Base-by-base conservation (phyloP, 2,888 invertebrate genomes). In the Conchocele bisecta region DNA sequence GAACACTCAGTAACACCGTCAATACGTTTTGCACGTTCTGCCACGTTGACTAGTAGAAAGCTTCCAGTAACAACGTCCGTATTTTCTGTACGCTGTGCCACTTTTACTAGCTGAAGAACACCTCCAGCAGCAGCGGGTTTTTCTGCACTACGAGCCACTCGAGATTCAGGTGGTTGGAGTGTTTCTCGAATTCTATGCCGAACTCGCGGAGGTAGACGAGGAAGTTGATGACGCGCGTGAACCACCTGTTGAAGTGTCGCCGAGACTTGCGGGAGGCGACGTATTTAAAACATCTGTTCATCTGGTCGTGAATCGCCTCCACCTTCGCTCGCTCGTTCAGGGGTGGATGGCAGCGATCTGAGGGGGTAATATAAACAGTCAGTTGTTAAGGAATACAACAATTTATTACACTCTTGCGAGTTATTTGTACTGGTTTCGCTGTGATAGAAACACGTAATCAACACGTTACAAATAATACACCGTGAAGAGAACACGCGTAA, bases 41-140 rank as follows among this genome's bases (percentile, higher is more conserved):
- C n/a, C n/a, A n/a, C n/a, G n/a, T n/a, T n/a, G n/a, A n/a, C n/a
- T n/a, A n/a, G n/a, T n/a, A n/a, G n/a, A n/a, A n/a, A n/a, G n/a
- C n/a, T n/a, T n/a, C n/a, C n/a, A n/a, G n/a, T n/a, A n/a, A n/a
- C n/a, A n/a, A n/a, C n/a, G n/a, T n/a, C n/a, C n/a, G n/a, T n/a
- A n/a, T n/a, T n/a, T n/a, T n/a, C n/a, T n/a, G n/a, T n/a, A n/a
- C n/a, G n/a, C n/a, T n/a, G n/a, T n/a, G n/a, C n/a, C n/a, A n/a
- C n/a, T n/a, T n/a, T n/a, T n/a, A n/a, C n/a, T 50, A 75, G 56
- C 75, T 71, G 7, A 71, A 41, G 50, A 75, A 76, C 24, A 69
- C 72, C 24, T 65, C 69, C 2, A 76, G 29, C 24, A 76, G 24
- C 11, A 66, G 46, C 1, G 76, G 76, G 33, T 76, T 76, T 9